phyloP scores from a whole-genome alignment of 2,113 vertebrate species.

The Podilymbus podiceps region DNA sequence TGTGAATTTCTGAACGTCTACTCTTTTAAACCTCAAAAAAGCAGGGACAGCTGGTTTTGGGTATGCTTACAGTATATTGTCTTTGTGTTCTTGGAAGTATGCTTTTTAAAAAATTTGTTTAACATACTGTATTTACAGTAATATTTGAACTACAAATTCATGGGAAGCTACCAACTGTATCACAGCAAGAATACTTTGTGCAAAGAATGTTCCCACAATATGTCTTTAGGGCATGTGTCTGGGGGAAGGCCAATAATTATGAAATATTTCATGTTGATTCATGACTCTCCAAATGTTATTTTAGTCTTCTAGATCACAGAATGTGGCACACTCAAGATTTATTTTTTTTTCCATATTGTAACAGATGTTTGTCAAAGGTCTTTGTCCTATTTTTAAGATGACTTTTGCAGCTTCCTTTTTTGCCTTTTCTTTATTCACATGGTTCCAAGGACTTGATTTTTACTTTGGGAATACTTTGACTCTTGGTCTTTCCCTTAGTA shows the following conservation, averaged over 20 bases:
- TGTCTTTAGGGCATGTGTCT: conserved; percentile 2
- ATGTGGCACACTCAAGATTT: neutral
- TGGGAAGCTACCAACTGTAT: conserved; percentile 18
- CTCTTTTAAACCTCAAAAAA: neutral
- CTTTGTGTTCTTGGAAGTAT: neutral
- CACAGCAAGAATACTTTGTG: neutral
- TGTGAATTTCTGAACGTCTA: neutral
- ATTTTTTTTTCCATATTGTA: conserved; percentile 30
- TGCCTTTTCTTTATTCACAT: neutral
- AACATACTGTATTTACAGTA: conserved; percentile 29
- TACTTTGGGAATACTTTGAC: neutral
- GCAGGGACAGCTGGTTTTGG: neutral
- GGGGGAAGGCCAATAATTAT: conserved; percentile 4
- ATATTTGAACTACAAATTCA: neutral
- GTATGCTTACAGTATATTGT: neutral
- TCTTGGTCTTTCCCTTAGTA: neutral
- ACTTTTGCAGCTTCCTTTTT: neutral
- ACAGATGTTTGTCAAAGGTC: neutral
- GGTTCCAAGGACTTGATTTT: neutral
- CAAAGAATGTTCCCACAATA: conserved; percentile 15
- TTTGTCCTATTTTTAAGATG: conserved; percentile 20
- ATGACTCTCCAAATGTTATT: conserved; percentile 36
- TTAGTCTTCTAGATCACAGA: conserved; percentile 20
- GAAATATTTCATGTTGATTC: conserved; percentile 27
- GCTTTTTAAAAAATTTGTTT: neutral